phyloP scores from a whole-genome alignment of 2,888 invertebrate genomes.

The Gastrophysa polygoni region DNA sequence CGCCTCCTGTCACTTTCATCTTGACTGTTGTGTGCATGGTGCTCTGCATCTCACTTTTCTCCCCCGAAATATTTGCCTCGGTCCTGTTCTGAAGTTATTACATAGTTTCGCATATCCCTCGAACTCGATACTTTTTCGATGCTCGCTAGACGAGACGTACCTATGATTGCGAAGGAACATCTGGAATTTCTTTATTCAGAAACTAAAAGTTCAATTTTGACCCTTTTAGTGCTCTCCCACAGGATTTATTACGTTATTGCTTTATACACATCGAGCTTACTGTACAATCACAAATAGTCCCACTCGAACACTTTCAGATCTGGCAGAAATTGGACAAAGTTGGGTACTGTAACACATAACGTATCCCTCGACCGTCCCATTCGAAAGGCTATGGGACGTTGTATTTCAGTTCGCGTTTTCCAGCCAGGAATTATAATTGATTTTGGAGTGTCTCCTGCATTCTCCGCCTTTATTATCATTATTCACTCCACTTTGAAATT shows the following conservation, averaged over 20 bases:
- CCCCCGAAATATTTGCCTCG: conserved; percentile 54
- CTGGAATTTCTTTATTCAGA: too few species aligned
- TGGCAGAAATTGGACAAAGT: too few species aligned
- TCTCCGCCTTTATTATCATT: conserved; percentile 5
- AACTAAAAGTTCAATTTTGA: too few species aligned
- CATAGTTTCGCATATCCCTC: conserved; percentile 52
- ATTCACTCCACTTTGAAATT: conserved; percentile 11
- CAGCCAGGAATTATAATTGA: conserved; percentile 11
- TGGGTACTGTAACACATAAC: conserved; percentile 28
- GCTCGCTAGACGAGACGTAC: conserved; percentile 27
- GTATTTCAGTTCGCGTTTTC: background rate
- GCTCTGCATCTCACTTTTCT: conserved; percentile 49
- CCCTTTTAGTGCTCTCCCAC: too few species aligned
- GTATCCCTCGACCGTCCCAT: too few species aligned
- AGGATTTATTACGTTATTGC: too few species aligned
- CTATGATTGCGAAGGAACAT: conserved; percentile 25
- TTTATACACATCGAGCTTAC: too few species aligned
- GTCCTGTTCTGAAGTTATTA: conserved; percentile 55
- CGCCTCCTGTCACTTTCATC: conserved; percentile 60
- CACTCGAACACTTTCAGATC: too few species aligned
- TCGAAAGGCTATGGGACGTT: background rate
- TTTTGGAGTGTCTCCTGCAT: conserved; percentile 7
- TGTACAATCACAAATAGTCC: too few species aligned
- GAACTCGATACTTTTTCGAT: conserved; percentile 35
- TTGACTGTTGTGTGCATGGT: conserved; percentile 56